Base-by-base conservation (phyloP, 1,140 invertebrate species). In the Diorhabda sublineata region DNA sequence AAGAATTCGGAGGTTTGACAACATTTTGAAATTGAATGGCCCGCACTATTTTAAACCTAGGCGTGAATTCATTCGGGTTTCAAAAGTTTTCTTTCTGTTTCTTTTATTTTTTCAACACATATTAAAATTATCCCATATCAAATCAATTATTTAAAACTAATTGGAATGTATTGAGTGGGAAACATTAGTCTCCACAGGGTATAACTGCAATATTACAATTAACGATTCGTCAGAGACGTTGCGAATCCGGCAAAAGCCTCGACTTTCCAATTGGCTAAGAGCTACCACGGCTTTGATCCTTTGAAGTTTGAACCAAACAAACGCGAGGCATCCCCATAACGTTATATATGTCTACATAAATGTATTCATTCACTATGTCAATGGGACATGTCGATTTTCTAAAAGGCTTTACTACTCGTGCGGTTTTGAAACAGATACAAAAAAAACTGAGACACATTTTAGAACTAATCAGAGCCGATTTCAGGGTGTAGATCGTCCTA, bases 151-250 rank as follows among this genome's bases (percentile, higher is more conserved):
- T 26, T 26, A 26, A n/a, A 52, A 52, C 9, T 52, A 5, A 52
- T 52, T 52, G 5, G 47, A 52, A 52, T 52, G 6, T n/a, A 52
- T 52, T n/a, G n/a, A 52, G n/a, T 8, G 3, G 6, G 3, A 52
- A 52, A 52, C 3, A 52, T n/a, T 52, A 52, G 26, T 26, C 47
- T 52, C 47, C 6, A 52, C n/a, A 52, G 47, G 47, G n/a, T 52
- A 52, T 6, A 52, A 52, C 6, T 52, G 47, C 47, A 52, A 52
- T 26, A 26, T 52, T 52, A 52, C 47, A 52, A 52, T 52, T 52
- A 52, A 52, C 47, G 47, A 52, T 52, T 52, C n/a, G 47, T 52
- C 47, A 52, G 47, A 52, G 47, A 52, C n/a, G 47, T 52, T 52
- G 6, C 47, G n/a, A 52, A 52, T 52, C n/a, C 47, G 47, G 6